Conservation (phyloP, 2,797 vertebrate genomes). For the Chelonia mydas region DNA sequence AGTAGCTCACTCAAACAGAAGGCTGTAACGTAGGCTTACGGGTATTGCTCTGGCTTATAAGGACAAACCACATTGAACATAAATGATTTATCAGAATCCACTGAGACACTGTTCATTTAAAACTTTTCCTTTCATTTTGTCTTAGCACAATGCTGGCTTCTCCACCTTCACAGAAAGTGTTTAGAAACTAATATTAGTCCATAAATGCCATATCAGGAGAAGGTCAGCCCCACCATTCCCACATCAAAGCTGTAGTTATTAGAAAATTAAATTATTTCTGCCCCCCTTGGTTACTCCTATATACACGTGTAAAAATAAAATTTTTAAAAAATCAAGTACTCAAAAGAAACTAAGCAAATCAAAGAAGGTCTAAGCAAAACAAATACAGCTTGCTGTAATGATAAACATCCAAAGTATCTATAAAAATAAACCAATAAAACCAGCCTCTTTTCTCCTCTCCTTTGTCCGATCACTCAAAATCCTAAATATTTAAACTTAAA, state of each 20-base stretch:
- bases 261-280: not conserved
- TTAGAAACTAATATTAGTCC: not conserved
- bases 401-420: not conserved
- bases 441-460: not conserved
- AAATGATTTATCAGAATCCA: not conserved
- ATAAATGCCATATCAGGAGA: not conserved
- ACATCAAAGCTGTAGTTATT: not conserved
- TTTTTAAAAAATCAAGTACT: not conserved
- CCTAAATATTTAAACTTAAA: constrained; percentile 15
- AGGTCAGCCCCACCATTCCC: not conserved
- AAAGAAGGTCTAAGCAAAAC: not conserved
- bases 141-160: not conserved
- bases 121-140: constrained; percentile 3
- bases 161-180: not conserved
- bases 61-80: constrained; percentile 11
- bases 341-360: not conserved
- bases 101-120: not conserved
- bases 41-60: constrained; percentile 34
- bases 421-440: not conserved
- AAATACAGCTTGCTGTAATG: not conserved
- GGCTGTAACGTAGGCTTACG: constrained; percentile 25
- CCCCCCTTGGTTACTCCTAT: not conserved
- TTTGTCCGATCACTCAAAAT: not conserved
- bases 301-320: too few relatives aligned
- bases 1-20: constrained; percentile 21